A percentile compares a stretch with the other conserved stretches of the same genome.
These are phyloP conservation scores for Mythimna lalbum DNA, from an alignment of 2,888 invertebrate species.

Conservation along the genomic window DNA sequence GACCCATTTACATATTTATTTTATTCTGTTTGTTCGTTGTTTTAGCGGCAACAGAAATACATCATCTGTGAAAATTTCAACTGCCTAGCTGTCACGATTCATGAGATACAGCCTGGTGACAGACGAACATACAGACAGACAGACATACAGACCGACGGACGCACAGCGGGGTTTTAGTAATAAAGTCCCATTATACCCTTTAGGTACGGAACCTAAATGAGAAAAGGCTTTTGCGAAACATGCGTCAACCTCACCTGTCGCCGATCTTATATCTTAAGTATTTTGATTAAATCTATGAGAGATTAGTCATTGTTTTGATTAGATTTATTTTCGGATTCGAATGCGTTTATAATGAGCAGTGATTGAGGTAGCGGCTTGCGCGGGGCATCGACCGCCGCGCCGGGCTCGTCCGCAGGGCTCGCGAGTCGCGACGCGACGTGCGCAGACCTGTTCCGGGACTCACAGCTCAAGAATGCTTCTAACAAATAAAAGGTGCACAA, in stretches of 20 bases:
- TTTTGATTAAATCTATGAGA: background rate
- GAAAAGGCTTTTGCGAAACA: conserved; percentile 13
- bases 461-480: conserved; percentile 60
- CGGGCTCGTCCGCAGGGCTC: background rate
- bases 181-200: too few species aligned
- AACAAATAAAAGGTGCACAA: conserved; percentile 48
- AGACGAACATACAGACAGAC: too few species aligned
- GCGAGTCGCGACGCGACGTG: conserved; percentile 38
- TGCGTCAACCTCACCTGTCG: background rate
- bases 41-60: too few species aligned
- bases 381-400: conserved; percentile 46
- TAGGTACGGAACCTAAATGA: background rate
- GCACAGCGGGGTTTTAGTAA: too few species aligned
- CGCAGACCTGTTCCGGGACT: conserved; percentile 40
- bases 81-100: too few species aligned
- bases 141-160: too few species aligned
- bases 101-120: too few species aligned
- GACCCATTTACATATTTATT: too few species aligned
- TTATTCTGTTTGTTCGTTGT: too few species aligned
- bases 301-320: conserved; percentile 17
- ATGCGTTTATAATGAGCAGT: conserved; percentile 8
- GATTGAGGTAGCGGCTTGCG: background rate
- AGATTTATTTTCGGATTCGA: background rate
- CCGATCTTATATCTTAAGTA: background rate
- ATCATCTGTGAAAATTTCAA: too few species aligned